Evolutionary conservation across 2,888 invertebrate genomes (phyloP).

Genomic region (Graphium colonna): DNA sequence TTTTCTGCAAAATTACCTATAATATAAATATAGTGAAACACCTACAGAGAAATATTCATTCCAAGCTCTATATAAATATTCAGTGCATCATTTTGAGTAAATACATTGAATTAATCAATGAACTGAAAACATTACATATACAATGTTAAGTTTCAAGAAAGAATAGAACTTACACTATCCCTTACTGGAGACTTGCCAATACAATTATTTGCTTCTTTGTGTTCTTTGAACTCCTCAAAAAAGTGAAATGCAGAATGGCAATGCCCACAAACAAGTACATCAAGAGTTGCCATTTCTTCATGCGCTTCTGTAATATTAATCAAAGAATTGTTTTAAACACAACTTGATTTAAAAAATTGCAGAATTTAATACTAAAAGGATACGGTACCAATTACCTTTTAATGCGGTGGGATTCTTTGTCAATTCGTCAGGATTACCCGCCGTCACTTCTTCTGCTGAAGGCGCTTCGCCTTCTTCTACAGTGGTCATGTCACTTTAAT

Average conservation of each 20-base stretch:
- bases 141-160: no score
- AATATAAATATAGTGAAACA: no score
- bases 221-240: conserved; percentile 88
- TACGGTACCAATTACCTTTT: conserved; percentile 65
- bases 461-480: conserved; percentile 61
- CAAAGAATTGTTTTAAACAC: background rate
- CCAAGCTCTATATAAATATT: no score
- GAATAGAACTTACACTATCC: conserved; percentile 83
- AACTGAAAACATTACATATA: no score
- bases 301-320: conserved; percentile 81
- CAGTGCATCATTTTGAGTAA: no score
- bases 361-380: conserved; percentile 3
- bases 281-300: conserved; percentile 86
- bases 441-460: conserved; percentile 52
- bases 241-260: conserved; percentile 90
- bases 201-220: conserved; percentile 82
- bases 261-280: conserved; percentile 91
- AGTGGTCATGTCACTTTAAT: conserved; percentile 51
- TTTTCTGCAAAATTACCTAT: no score
- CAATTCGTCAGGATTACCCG: conserved; percentile 81
- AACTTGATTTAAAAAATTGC: background rate
- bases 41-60: no score
- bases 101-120: no score
- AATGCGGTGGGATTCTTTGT: conserved; percentile 82
- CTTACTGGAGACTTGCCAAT: conserved; percentile 82